Base-by-base conservation (phyloP, 2,888 invertebrate species). In the Eurytoma californica region DNA sequence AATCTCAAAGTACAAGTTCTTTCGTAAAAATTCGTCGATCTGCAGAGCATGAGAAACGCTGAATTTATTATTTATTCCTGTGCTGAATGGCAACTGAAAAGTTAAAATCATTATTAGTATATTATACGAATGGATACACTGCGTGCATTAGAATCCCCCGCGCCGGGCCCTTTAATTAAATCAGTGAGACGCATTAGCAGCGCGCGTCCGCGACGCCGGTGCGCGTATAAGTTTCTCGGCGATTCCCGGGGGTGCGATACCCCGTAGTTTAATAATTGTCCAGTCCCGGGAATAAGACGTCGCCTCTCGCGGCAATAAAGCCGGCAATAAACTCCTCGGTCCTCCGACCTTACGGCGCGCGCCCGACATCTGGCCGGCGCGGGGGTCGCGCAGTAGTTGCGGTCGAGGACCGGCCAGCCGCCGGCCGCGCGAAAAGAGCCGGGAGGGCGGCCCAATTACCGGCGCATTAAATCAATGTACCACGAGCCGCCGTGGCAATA, bases 391-490 rank as follows among this genome's bases (percentile, higher is more conserved):
- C 69, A 76, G 69, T 78, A 77, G 77, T 77, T 74, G 72, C 58
- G 80, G 63, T 69, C 80, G 80, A 77, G 63, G 51, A 80, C 28
- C 70, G 70, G 70, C 72, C 70, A 77, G 77, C 73, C 77, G 5
- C 39, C 14, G 68, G 30, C 24, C 24, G 24, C 55, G n/a, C 9
- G 30, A 58, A 39, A 24, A 53, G 61, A 74, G 58, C 49, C n/a
- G 18, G 57, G 70, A 51, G 53, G 70, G 16, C 82, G 82, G 87
- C 86, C 90, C 90, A 90, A 90, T 90, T 90, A 90, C 89, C 87
- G 84, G 85, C 84, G 90, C 88, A 89, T 90, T 90, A 90, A 90
- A 90, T 90, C 90, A 90, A 90, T 89, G 90, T 89, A 89, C 86
- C 87, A 83, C 84, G 84, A 83, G 84, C 83, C 80, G 82, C 72